Evolutionary conservation across 2,797 vertebrate species (phyloP).

Genomic region (Cossypha polioptera): DNA sequence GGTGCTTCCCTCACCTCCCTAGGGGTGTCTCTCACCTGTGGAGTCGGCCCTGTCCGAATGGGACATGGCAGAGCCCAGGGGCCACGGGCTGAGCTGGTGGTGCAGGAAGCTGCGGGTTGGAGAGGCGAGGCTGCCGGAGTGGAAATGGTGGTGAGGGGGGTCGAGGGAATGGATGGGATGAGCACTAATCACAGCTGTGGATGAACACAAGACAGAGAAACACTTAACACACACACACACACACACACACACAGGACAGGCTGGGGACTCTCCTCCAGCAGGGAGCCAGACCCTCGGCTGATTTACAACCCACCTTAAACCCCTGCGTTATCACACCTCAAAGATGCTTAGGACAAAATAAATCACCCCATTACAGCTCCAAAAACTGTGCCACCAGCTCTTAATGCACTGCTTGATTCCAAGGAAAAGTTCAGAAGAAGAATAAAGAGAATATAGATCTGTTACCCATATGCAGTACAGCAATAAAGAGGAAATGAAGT

Average conservation of each 20-base stretch:
- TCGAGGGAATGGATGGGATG: constrained; percentile 99
- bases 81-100: constrained; percentile 86
- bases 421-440: background rate
- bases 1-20: background rate
- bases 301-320: background rate
- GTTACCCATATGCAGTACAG: background rate
- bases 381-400: background rate
- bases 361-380: background rate
- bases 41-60: constrained; percentile 96
- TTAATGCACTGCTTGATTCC: background rate
- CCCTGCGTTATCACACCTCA: background rate
- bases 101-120: constrained; percentile 93
- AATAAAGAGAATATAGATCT: background rate
- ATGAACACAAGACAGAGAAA: constrained; percentile 86
- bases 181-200: constrained; percentile 99
- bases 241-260: constrained; percentile 11
- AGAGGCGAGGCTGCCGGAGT: constrained; percentile 95
- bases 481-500: background rate
- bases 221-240: constrained; percentile 63
- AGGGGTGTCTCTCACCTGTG: constrained; percentile 87
- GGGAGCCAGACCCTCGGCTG: background rate
- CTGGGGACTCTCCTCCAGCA: background rate
- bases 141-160: constrained; percentile 99
- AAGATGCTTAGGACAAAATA: background rate
- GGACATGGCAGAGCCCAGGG: constrained; percentile 86